phyloP scores from a whole-genome alignment of 2,113 vertebrate genomes.

The Ginglymostoma cirratum region DNA sequence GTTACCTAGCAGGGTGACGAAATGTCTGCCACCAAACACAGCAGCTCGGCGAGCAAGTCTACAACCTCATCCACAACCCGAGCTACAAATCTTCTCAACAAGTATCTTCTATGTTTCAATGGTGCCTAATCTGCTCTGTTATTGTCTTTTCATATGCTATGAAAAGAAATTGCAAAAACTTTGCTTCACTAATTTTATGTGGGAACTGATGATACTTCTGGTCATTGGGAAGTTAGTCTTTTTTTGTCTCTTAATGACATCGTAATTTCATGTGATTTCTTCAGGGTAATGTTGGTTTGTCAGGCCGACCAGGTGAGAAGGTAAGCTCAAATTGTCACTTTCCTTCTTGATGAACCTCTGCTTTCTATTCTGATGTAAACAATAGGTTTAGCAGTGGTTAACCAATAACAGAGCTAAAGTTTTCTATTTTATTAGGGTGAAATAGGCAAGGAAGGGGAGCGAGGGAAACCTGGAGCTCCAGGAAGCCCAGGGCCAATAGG shows the following conservation, averaged over 20 bases:
- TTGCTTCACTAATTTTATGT: not conserved
- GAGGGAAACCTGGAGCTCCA: slow-evolving; percentile 56
- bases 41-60: no score
- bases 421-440: slow-evolving; percentile 58
- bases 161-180: not conserved
- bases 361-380: not conserved
- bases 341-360: not conserved
- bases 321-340: slow-evolving; percentile 49
- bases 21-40: no score
- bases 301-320: slow-evolving; percentile 79
- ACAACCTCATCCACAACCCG: no score
- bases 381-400: not conserved
- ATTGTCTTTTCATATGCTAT: not conserved
- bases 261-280: slow-evolving; percentile 41
- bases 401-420: not conserved
- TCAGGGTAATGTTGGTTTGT: slow-evolving; percentile 82
- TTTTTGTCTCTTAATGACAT: not conserved
- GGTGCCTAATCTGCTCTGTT: not conserved
- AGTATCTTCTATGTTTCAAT: no score
- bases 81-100: no score
- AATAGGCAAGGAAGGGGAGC: slow-evolving; percentile 63
- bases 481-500: slow-evolving; percentile 65
- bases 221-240: not conserved
- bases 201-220: not conserved
- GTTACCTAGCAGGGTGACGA: no score